A percentile compares a stretch with the other conserved stretches of the same genome.
Evolutionary conservation across 2,888 invertebrate genomes (phyloP).

Genomic region (Stenurella melanura): DNA sequence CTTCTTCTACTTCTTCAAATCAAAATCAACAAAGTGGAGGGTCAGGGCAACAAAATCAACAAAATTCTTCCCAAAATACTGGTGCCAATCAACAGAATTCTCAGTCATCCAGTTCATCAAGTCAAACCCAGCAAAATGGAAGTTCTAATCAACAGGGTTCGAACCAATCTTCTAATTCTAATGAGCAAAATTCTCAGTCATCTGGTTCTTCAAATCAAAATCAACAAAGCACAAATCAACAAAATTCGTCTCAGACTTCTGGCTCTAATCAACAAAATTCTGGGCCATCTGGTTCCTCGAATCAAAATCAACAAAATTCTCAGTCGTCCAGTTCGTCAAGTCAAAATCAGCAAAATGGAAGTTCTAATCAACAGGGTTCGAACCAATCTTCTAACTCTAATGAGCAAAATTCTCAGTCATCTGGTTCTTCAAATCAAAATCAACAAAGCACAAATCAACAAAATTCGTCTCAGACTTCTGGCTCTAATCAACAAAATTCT

Average conservation of each 20-base stretch:
- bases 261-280: slow-evolving; percentile 47
- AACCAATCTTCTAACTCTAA: slow-evolving; percentile 46
- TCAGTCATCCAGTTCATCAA: slow-evolving; percentile 19
- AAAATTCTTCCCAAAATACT: slow-evolving; percentile 49
- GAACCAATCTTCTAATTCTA: slow-evolving; percentile 31
- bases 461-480: slow-evolving; percentile 25
- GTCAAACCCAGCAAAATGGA: slow-evolving; percentile 45
- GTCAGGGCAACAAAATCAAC: slow-evolving; percentile 44
- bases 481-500: slow-evolving; percentile 49
- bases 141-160: slow-evolving; percentile 38
- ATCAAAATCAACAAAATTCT: slow-evolving; percentile 47
- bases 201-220: slow-evolving; percentile 45
- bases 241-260: slow-evolving; percentile 32
- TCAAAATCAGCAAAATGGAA: too few species aligned
- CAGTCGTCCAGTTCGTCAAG: slow-evolving; percentile 45
- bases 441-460: slow-evolving; percentile 49
- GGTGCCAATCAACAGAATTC: slow-evolving; percentile 48
- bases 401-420: slow-evolving; percentile 45
- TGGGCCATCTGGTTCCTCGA: slow-evolving; percentile 40
- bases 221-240: slow-evolving; percentile 41
- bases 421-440: slow-evolving; percentile 40
- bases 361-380: slow-evolving; percentile 38
- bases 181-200: slow-evolving; percentile 49
- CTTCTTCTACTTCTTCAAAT: slow-evolving; percentile 28
- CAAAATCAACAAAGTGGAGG: slow-evolving; percentile 46